Conservation (phyloP, 1,140 invertebrate genomes). For the Sycophila sp. region DNA sequence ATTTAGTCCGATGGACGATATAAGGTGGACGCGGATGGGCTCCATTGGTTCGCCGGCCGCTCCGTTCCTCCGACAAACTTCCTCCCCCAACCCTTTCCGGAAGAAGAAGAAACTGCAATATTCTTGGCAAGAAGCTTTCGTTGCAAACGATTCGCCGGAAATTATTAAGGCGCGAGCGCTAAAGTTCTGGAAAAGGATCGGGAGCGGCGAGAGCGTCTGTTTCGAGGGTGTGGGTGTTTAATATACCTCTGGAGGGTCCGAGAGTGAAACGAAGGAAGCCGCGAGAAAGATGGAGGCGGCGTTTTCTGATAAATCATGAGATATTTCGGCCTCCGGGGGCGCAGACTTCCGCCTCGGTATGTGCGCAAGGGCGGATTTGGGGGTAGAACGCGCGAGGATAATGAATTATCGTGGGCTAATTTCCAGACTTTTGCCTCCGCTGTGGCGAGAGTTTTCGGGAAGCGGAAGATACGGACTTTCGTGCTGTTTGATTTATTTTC, state of each 20-base stretch:
- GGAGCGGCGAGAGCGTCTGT: too few relatives aligned
- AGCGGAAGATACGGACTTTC: not conserved
- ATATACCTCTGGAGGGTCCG: conserved; percentile 14
- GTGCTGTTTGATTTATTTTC: too few relatives aligned
- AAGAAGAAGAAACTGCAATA: not conserved
- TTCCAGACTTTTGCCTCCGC: not conserved
- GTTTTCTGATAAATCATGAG: conserved; percentile 10
- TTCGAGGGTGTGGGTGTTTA: not conserved
- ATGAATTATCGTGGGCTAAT: conserved; percentile 3
- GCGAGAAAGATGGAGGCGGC: not conserved
- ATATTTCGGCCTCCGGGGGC: not conserved
- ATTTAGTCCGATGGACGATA: conserved; percentile 7
- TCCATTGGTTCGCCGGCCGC: not conserved
- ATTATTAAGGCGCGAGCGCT: conserved; percentile 11
- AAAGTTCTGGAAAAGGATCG: conserved; percentile 7
- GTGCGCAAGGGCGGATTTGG: not conserved
- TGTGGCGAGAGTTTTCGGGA: not conserved
- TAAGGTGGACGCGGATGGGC: not conserved
- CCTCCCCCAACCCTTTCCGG: not conserved
- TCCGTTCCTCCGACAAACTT: not conserved
- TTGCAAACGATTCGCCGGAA: conserved; percentile 3
- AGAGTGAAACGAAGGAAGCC: too few relatives aligned
- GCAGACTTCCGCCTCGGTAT: not conserved
- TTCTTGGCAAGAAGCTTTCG: not conserved
- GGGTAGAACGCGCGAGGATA: not conserved